Base-by-base conservation (phyloP, 2,888 invertebrate species). In the Alcis repandata region DNA sequence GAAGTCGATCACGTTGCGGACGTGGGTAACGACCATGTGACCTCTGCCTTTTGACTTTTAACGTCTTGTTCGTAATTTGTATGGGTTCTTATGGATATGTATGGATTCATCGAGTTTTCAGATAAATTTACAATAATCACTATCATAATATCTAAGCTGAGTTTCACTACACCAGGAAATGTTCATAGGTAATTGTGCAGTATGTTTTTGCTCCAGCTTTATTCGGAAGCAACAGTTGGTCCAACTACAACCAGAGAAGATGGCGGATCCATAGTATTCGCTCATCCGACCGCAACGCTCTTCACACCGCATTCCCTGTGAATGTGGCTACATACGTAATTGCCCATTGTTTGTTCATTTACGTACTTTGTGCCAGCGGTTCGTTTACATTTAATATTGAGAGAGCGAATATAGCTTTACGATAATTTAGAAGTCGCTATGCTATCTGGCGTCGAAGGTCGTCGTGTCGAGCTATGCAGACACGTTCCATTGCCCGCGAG, bases 1-100 rank as follows among this genome's bases (percentile, higher is more conserved):
- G 17, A 43, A 48, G 45, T 65, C 64, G 51, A 53, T 57, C 48
- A 57, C 53, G 52, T 32, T 8, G 11, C 11, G 13, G 11, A 46
- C 22, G 46, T 68, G 60, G 60, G 53, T 70, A 70, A 68, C 70
- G 72, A 73, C 70, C 74, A 69, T 73, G 67, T 80, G 85, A 85
- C 83, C 86, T 82, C 73, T 83, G 81, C 68, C 82, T 75, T 78
- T 76, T 87, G 85, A 83, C 83, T 79, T 73, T 72, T 68, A 77
- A 81, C 79, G 79, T 76, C 77, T 27, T 27, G 27, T 27, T 27
- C n/a, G n/a, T n/a, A n/a, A n/a, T n/a, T n/a, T n/a, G n/a, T 27
- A 27, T 27, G 27, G 27, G 3, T 27, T 27, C 6, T n/a, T n/a
- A n/a, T n/a, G n/a, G n/a, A 78, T 77, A 68, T 74, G 2, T 75